phyloP scores from a whole-genome alignment of 2,888 invertebrate genomes.

The Tetranychus truncatus region DNA sequence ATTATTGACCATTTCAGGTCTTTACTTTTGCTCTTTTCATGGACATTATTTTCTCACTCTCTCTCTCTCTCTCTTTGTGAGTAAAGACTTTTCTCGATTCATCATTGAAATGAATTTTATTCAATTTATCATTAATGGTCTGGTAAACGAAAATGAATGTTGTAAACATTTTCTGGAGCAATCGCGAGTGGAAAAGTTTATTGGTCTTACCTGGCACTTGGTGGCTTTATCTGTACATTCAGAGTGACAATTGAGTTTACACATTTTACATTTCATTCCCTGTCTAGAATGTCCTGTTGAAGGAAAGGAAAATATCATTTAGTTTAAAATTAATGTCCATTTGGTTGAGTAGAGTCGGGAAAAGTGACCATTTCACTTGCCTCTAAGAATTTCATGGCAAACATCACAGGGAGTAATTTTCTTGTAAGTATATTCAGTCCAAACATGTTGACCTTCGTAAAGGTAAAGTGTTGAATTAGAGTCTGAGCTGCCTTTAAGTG shows the following conservation, averaged over 20 bases:
- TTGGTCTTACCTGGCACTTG: conserved; percentile 43
- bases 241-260: conserved; percentile 68
- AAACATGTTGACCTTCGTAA: conserved; percentile 47
- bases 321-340: conserved; percentile 1
- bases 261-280: conserved; percentile 68
- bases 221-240: conserved; percentile 56
- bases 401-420: conserved; percentile 86
- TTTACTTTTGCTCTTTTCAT: too few relatives aligned
- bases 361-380: conserved; percentile 36
- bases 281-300: conserved; percentile 65
- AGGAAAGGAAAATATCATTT: background rate
- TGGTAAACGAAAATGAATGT: background rate
- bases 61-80: too few relatives aligned
- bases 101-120: too few relatives aligned
- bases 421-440: conserved; percentile 84
- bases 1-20: too few relatives aligned
- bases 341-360: background rate
- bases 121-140: too few relatives aligned
- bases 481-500: background rate
- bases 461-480: background rate
- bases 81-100: too few relatives aligned
- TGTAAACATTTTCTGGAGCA: background rate
- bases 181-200: background rate
- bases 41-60: too few relatives aligned
- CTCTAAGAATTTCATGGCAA: conserved; percentile 75